Base-by-base conservation (phyloP, 1,140 invertebrate genomes). In the Cryptotermes secundus region DNA sequence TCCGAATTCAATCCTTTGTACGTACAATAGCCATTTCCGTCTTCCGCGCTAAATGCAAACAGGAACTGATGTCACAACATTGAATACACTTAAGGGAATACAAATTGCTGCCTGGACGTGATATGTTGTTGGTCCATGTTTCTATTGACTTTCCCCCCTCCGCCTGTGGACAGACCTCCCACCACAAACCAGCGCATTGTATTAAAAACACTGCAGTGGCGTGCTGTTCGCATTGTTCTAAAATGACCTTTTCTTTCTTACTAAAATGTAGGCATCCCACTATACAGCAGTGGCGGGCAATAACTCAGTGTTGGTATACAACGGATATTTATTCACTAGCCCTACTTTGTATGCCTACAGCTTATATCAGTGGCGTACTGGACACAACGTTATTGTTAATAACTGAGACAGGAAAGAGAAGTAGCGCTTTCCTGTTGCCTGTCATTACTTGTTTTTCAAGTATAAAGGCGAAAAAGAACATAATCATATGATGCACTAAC, bases 151-250 rank as follows among this genome's bases (percentile, higher is more conserved):
- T 14, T 59, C 38, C 9, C 38, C 16, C 45, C 22, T 19, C 22
- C 59, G 59, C n/a, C 59, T 72, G 59, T 31, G 59, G 59, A n/a
- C 31, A 72, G 59, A 72, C 59, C 59, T 72, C 59, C 59, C 59
- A 31, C 59, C 59, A 72, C 59, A 72, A 26, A 72, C 59, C 59
- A 31, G 9, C 31, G n/a, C 59, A 72, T 31, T 72, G 26, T 72
- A n/a, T 72, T 31, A 72, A 31, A 9, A 72, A 72, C 2, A 31
- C 31, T 31, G n/a, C 59, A 72, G 59, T 72, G 59, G 59, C 26
- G 59, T 72, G 19, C 26, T 31, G 26, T n/a, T 0, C 9, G 31
- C 59, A 72, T 6, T n/a, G 14, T 31, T 72, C 26, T n/a, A 59
- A n/a, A n/a, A 1, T 19, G 53, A 19, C 53, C 1, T n/a, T n/a